Conservation (phyloP, 2,113 vertebrate species). For the Barbus barbus region DNA sequence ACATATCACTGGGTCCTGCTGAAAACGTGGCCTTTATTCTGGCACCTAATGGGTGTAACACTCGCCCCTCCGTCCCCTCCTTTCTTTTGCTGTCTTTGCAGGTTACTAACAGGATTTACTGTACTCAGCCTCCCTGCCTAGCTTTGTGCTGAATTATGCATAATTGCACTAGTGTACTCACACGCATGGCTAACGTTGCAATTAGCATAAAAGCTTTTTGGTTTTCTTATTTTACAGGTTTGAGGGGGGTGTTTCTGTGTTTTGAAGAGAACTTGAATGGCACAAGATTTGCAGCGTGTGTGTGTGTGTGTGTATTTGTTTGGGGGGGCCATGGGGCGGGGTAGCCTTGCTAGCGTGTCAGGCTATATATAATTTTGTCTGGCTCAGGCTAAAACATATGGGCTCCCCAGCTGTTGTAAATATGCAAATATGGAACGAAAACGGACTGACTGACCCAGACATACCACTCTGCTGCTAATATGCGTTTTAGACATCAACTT, state of each 20-base stretch:
- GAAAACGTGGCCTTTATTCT: conserved; percentile 36
- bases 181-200: conserved; percentile 56
- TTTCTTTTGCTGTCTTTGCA: not conserved
- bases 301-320: conserved; percentile 27
- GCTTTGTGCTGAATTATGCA: conserved; percentile 68
- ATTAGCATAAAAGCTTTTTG: conserved; percentile 75
- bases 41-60: conserved; percentile 29
- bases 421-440: conserved; percentile 71
- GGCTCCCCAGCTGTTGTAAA: conserved; percentile 73
- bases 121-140: conserved; percentile 55
- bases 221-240: conserved; percentile 37
- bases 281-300: conserved; percentile 33
- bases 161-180: conserved; percentile 55
- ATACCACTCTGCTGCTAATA: conserved; percentile 46
- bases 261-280: conserved; percentile 58
- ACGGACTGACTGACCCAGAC: conserved; percentile 58
- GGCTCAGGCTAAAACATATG: conserved; percentile 71
- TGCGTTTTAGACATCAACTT: conserved; percentile 44
- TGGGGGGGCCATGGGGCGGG: conserved; percentile 35
- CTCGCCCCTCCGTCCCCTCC: conserved; percentile 6
- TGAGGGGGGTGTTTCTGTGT: conserved; percentile 45
- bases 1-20: not conserved
- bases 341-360: conserved; percentile 44
- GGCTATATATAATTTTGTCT: conserved; percentile 64
- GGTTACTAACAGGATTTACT: conserved; percentile 58